Conservation (phyloP, 2,888 invertebrate genomes). For the Oasisia sp. region DNA sequence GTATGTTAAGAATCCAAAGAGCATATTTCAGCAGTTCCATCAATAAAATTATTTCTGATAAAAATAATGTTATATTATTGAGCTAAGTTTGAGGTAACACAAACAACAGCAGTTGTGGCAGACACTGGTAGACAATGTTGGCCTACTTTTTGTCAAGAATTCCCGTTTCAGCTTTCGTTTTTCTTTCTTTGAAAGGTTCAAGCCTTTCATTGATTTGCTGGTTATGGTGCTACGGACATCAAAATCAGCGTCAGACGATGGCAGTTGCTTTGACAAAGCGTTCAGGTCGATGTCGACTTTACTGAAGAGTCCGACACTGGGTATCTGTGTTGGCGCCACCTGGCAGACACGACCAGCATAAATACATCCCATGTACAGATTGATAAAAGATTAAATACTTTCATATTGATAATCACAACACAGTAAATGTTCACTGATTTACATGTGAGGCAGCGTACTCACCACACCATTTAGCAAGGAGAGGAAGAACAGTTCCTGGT, state of each 20-base stretch:
- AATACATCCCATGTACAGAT: neutral
- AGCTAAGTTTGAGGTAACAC: neutral
- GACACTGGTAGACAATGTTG: neutral
- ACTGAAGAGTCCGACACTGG: neutral
- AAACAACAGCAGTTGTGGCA: neutral
- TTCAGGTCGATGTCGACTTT: conserved; percentile 31
- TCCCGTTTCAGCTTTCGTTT: conserved; percentile 58
- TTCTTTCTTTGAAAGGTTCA: conserved; percentile 58
- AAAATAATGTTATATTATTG: neutral
- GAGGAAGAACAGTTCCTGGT: no score
- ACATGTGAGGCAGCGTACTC: no score
- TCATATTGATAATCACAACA: no score
- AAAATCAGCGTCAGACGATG: conserved; percentile 38
- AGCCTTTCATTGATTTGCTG: conserved; percentile 56
- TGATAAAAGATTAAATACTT: no score
- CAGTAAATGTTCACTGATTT: no score
- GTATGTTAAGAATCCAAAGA: no score
- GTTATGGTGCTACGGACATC: conserved; percentile 57
- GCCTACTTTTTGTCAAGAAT: conserved; percentile 57
- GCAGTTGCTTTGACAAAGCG: conserved; percentile 22
- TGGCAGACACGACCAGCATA: neutral
- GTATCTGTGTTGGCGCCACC: neutral
- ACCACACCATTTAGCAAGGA: no score
- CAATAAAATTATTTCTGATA: neutral
- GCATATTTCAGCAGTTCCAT: neutral